These are phyloP conservation scores for Dinoponera quadriceps DNA, from an alignment of 1,140 invertebrate species.

Conservation along the genomic window DNA sequence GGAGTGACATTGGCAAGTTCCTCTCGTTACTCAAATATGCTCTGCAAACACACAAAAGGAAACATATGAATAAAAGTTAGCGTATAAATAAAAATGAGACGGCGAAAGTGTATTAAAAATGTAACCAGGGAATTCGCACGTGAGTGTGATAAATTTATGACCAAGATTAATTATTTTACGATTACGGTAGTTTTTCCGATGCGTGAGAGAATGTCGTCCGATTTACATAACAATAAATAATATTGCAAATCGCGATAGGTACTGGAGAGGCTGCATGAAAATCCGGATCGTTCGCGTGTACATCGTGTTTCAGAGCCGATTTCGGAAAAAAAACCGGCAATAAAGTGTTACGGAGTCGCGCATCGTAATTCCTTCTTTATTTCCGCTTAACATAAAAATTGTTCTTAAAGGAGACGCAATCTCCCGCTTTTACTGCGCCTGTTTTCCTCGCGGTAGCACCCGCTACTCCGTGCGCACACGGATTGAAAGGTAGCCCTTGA, in stretches of 20 bases:
- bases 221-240: not conserved
- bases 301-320: not conserved
- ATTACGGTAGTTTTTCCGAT: not conserved
- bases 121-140: not conserved
- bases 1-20: slow-evolving; percentile 24
- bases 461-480: not conserved
- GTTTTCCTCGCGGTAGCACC: not conserved
- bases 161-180: no score
- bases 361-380: slow-evolving; percentile 7
- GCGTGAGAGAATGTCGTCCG: not conserved
- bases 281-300: no score
- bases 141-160: no score
- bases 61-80: slow-evolving; percentile 39
- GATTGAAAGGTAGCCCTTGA: slow-evolving; percentile 19
- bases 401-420: slow-evolving; percentile 22
- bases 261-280: no score
- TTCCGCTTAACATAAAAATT: slow-evolving; percentile 23
- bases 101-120: slow-evolving; percentile 5
- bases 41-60: slow-evolving; percentile 16
- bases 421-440: slow-evolving; percentile 4
- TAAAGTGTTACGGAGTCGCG: not conserved
- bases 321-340: not conserved
- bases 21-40: slow-evolving; percentile 49
- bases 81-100: slow-evolving; percentile 51
- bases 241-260: not conserved